Percentiles rank a stretch among this genome's conserved stretches.
Evolutionary conservation across 2,113 vertebrate genomes (phyloP).

Genomic region (Heteronetta atricapilla): DNA sequence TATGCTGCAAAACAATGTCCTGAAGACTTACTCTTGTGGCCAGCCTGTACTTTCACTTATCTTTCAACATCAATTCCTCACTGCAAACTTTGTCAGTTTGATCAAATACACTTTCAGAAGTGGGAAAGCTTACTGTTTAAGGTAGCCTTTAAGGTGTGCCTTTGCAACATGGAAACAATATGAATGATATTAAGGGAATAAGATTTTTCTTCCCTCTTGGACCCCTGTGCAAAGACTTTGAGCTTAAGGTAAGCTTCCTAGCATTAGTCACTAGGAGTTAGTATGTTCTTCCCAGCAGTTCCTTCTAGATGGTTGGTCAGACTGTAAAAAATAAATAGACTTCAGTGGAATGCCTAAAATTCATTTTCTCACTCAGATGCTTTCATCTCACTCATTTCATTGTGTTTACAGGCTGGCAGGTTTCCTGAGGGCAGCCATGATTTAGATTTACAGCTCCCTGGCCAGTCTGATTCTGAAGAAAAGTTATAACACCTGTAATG

Average conservation of each 20-base stretch:
- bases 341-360: slow-evolving; percentile 78
- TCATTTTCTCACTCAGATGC: slow-evolving; percentile 74
- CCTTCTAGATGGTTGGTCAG: slow-evolving; percentile 43
- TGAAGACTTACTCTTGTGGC: background rate
- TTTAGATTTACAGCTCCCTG: slow-evolving; percentile 77
- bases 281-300: slow-evolving; percentile 37
- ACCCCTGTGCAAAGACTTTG: slow-evolving; percentile 20
- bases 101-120: background rate
- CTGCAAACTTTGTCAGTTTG: background rate
- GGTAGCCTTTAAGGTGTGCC: background rate
- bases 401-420: slow-evolving; percentile 74
- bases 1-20: background rate
- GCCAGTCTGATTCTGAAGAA: slow-evolving; percentile 73
- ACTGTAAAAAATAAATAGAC: slow-evolving; percentile 75
- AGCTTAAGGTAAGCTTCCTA: slow-evolving; percentile 46
- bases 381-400: slow-evolving; percentile 76
- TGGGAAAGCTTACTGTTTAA: background rate
- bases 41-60: background rate
- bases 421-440: slow-evolving; percentile 77
- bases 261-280: slow-evolving; percentile 62
- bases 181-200: background rate
- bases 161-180: background rate
- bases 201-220: background rate
- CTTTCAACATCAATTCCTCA: background rate
- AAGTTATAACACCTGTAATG: slow-evolving; percentile 77